phyloP scores from a whole-genome alignment of 2,797 vertebrate species.

The Oreochromis grahami region DNA sequence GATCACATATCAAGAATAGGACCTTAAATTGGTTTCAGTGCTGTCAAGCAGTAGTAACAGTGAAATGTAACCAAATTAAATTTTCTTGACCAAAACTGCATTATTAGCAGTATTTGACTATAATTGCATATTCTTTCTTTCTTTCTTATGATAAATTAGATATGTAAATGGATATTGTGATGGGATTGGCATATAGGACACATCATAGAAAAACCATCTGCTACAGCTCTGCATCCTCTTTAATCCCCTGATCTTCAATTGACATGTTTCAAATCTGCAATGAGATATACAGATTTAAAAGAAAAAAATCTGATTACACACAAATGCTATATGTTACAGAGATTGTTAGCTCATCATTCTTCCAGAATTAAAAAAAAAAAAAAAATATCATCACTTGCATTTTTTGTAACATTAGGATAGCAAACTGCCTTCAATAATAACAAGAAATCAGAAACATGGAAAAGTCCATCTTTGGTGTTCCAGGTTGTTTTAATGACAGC shows the following conservation, averaged over 20 bases:
- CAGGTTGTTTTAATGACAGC: slow-evolving; percentile 12
- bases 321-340: not conserved
- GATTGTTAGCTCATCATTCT: not conserved
- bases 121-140: not conserved
- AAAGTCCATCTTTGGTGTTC: not conserved
- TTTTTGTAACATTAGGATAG: not conserved
- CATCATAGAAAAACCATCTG: slow-evolving; percentile 60
- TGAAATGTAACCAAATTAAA: slow-evolving; percentile 1
- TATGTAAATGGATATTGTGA: slow-evolving; percentile 22
- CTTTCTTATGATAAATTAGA: not conserved
- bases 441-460: not conserved
- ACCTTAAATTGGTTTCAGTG: slow-evolving; percentile 31
- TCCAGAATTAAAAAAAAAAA: not conserved
- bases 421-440: not conserved
- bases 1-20: slow-evolving; percentile 56
- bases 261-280: slow-evolving; percentile 39
- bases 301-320: not conserved
- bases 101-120: not conserved
- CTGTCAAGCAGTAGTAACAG: not conserved
- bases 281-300: slow-evolving; percentile 25
- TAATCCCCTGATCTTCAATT: slow-evolving; percentile 45
- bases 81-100: slow-evolving; percentile 27
- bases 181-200: slow-evolving; percentile 49
- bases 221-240: slow-evolving; percentile 32
- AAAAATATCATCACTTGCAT: not conserved